phyloP scores from a whole-genome alignment of 2,797 vertebrate species.

The Eulemur coronatus region DNA sequence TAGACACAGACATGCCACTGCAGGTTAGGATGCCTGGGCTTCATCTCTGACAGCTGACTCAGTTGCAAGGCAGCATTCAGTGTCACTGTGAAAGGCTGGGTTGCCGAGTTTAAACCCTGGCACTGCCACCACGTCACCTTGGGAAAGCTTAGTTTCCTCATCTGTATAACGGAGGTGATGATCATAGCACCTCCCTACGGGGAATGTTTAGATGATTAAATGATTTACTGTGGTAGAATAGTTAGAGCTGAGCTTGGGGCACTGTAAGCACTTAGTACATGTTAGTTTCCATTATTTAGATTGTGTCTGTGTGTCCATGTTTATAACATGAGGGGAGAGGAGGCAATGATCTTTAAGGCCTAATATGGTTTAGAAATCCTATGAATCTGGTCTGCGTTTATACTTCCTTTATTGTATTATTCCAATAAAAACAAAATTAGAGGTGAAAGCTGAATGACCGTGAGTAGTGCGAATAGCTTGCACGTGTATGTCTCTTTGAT shows the following conservation, averaged over 20 bases:
- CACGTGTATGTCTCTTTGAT: neutral
- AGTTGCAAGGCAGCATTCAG: neutral
- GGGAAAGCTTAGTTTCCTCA: neutral
- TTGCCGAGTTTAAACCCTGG: neutral
- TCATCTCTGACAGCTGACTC: neutral
- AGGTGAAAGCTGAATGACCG: neutral
- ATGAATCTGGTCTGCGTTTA: neutral
- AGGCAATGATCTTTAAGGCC: neutral
- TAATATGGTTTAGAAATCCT: neutral
- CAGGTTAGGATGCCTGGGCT: neutral
- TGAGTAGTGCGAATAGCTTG: neutral
- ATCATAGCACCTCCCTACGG: accelerated
- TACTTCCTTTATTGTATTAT: neutral
- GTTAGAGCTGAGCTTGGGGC: neutral
- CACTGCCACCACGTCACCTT: neutral
- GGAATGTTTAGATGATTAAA: neutral
- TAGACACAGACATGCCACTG: neutral
- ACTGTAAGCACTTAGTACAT: neutral
- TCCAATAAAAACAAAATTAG: neutral
- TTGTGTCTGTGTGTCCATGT: neutral
- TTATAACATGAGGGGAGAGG: neutral
- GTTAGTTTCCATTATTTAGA: neutral
- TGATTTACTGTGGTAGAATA: neutral
- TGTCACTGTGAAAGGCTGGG: neutral
- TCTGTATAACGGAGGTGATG: neutral